Evolutionary conservation across 2,797 vertebrate species (phyloP), one percentile per base, ranked within the genome.

Genomic region (Eulemur albifrons): DNA sequence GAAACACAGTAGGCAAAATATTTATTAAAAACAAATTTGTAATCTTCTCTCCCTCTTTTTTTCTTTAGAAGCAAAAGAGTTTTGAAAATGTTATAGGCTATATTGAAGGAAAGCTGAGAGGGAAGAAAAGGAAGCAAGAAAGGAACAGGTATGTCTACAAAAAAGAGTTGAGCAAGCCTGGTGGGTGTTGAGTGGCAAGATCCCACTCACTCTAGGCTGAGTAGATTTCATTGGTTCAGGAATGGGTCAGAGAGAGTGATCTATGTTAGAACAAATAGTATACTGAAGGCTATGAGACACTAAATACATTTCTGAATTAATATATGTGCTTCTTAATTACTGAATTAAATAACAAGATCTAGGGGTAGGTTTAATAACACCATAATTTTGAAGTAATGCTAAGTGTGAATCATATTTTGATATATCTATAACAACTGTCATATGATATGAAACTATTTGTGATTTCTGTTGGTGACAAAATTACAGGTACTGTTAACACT

Each of bases 21-120:
- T 52, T 52, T 80, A 59, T 81, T n/a, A n/a, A 72, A 72, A 81
- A 9, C 7, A 81, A 43, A 81, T 43, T 43, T 73, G 73, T 43
- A 8, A 35, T 15, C 72, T 77, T 70, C n/a, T 17, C 96, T 93
- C 97, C 91, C 65, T 97, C 77, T 52, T 96, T 25, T 97, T 97
- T 38, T 88, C 87, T 96, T 99, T 98, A 98, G 98, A 97, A 98
- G 92, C 54, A 93, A 81, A 98, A 77, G 97, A 95, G 96, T 97
- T 84, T 98, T 98, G 98, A 98, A 87, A 98, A 99, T 99, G 99
- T 99, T 99, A 98, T 99, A 99, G 98, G 99, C 99, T 7, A 99
- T 99, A 97, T 98, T 99, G 94, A 99, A 99, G 98, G 99, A 99
- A 99, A 99, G 98, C 98, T 99, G 99, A 98, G 99, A 99, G 93